Evolutionary conservation across 2,888 invertebrate species (phyloP).

Genomic region (Micoletzkya japonica): DNA sequence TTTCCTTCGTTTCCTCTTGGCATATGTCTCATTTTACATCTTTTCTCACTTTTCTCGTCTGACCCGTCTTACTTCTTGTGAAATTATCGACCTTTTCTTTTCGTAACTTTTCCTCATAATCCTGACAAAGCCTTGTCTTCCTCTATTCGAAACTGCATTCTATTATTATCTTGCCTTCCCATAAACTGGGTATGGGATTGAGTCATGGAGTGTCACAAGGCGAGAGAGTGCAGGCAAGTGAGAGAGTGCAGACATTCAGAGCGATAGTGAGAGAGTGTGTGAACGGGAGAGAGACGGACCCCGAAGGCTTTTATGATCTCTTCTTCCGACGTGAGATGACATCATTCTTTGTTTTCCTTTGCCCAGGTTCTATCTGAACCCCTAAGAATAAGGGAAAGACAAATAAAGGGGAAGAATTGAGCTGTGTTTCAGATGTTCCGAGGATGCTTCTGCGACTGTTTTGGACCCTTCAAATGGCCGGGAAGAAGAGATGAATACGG

Average conservation of each 20-base stretch:
- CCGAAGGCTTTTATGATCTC: not conserved
- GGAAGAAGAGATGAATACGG: conserved; percentile 39
- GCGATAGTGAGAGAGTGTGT: not conserved
- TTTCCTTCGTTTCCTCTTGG: not conserved
- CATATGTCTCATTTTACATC: not conserved
- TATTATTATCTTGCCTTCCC: conserved; percentile 2
- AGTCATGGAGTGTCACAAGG: not conserved
- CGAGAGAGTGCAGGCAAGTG: not conserved
- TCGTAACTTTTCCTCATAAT: not conserved
- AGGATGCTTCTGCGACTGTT: conserved; percentile 50
- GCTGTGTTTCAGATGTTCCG: conserved; percentile 46
- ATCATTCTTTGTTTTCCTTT: not conserved
- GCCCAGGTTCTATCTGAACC: no score
- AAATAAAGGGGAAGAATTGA: no score
- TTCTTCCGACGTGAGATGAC: not conserved
- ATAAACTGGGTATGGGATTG: no score
- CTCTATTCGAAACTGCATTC: conserved; percentile 3
- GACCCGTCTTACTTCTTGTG: not conserved
- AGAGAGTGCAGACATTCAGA: conserved; percentile 3
- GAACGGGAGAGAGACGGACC: not conserved
- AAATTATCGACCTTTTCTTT: not conserved
- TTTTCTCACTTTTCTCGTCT: not conserved
- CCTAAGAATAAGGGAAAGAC: no score
- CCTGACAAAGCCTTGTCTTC: not conserved
- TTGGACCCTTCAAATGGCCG: conserved; percentile 37